Evolutionary conservation across 2,113 vertebrate species (phyloP), one percentile per base, ranked within the genome.

Genomic region (Sitta europaea): DNA sequence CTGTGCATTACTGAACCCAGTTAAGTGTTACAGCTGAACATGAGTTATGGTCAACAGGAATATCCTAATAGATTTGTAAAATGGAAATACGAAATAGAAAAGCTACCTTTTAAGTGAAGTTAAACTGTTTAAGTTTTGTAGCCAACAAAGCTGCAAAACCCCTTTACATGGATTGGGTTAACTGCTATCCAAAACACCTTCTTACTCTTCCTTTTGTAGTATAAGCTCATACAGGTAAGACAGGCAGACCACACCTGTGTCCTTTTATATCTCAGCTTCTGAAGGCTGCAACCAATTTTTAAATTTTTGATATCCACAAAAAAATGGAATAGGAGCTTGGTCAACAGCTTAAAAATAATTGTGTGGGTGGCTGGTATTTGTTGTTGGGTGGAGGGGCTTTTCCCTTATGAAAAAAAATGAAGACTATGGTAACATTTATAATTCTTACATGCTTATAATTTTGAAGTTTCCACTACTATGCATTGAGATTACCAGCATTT

Each of bases 351-450:
- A 67, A 77, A 91, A 93, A 47, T 35, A 63, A 33, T 18, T 23
- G 7, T 45, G 13, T 70, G 11, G 4, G 50, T 53, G 25, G 17
- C 5, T 35, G 8, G 11, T 48, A 31, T 63, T 55, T 45, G 4
- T 19, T 78, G 33, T 33, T 53, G 11, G 8, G 7, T 35, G 14
- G 18, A 43, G 2, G 0, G 0, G 1, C 12, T 24, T 47, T 62
- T 11, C 29, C 12, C 14, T 63, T 36, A 42, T 11, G 6, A 20
- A 71, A 53, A 57, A 74, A 68, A 48, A n/a, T n/a, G 7, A 75
- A 10, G 6, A 36, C 4, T 43, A 53, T 25, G 17, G 16, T 50
- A 71, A 80, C 23, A 50, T 14, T 79, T 59, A 67, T 9, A 53
- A 83, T 35, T 13, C 13, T 76, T 28, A 16, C 8, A 65, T 23